Evolutionary conservation across 2,113 vertebrate species (phyloP).

Genomic region (Hydropotes inermis): DNA sequence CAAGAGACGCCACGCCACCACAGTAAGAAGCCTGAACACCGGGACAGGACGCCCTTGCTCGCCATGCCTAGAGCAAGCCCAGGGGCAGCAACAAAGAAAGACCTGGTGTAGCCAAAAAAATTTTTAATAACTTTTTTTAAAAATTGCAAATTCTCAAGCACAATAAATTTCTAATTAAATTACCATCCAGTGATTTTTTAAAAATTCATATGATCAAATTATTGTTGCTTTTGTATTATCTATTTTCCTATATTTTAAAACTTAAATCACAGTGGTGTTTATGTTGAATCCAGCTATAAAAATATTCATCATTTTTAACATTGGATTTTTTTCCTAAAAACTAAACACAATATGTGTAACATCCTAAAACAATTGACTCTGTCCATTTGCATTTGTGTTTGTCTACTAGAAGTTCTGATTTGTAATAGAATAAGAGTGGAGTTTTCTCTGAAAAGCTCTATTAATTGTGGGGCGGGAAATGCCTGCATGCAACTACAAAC

Average conservation of each 20-base stretch:
- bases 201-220: background rate
- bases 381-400: background rate
- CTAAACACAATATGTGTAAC: background rate
- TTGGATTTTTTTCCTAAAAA: background rate
- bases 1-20: rapidly evolving
- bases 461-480: background rate
- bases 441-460: background rate
- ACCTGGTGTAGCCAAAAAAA: rapidly evolving
- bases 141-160: background rate
- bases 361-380: background rate
- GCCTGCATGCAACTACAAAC: background rate
- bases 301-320: background rate
- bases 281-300: background rate
- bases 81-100: background rate
- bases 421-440: background rate
- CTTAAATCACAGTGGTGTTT: background rate
- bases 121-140: rapidly evolving
- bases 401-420: background rate
- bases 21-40: background rate
- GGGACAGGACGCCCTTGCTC: background rate
- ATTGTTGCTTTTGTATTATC: background rate
- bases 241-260: background rate
- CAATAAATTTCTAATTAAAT: background rate
- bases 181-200: background rate
- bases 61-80: background rate